Evolutionary conservation across 2,113 vertebrate genomes (phyloP).

Genomic region (Atractosteus spatula): DNA sequence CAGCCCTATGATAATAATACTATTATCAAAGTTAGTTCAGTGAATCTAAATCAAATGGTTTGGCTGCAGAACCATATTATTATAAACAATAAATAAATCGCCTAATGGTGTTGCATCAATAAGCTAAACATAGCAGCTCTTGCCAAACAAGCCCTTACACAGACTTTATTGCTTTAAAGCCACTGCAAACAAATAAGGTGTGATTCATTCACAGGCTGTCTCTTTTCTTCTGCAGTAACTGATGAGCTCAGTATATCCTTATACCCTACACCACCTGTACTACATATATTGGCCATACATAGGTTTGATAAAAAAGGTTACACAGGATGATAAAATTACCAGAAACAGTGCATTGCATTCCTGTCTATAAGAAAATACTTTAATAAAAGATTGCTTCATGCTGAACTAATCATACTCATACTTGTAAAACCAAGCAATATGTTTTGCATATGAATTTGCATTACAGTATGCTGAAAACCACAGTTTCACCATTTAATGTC

Average conservation of each 20-base stretch:
- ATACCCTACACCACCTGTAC: conserved; percentile 11
- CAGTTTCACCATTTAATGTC: conserved; percentile 45
- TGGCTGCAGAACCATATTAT: neutral
- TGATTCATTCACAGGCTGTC: conserved; percentile 20
- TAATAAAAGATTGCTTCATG: neutral
- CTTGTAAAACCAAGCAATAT: neutral
- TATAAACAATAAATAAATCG: neutral
- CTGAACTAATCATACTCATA: neutral
- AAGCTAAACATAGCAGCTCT: conserved; percentile 2
- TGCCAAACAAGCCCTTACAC: conserved; percentile 1
- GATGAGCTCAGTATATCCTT: neutral
- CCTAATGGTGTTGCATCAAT: conserved; percentile 11
- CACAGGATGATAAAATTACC: neutral
- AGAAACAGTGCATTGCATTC: neutral
- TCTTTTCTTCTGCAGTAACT: conserved; percentile 6
- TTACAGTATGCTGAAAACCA: conserved; percentile 42
- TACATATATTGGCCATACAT: conserved; percentile 15
- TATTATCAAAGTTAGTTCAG: too few relatives aligned
- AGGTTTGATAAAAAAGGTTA: neutral
- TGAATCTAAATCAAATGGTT: neutral
- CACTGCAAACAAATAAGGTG: conserved; percentile 22
- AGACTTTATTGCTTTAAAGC: conserved; percentile 9
- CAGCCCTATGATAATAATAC: too few relatives aligned
- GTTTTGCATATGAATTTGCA: neutral
- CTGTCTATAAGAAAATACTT: neutral